Percentiles rank a stretch among this genome's conserved stretches.
These are phyloP conservation scores for Eupithecia inturbata DNA, from an alignment of 2,888 invertebrate species.

Conservation along the genomic window DNA sequence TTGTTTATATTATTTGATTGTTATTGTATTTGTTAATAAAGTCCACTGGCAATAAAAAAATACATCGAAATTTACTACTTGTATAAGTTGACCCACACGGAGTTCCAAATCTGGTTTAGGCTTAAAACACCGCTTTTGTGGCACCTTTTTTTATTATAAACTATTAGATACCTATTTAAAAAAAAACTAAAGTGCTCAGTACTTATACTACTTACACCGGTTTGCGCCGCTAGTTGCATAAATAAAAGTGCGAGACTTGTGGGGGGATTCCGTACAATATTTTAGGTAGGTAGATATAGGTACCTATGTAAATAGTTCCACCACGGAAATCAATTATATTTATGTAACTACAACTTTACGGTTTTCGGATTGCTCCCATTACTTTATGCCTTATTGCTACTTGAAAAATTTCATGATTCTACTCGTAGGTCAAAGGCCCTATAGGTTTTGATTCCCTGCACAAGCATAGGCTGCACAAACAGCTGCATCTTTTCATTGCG, in stretches of 20 bases:
- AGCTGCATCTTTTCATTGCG: neutral
- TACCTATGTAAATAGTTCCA: no score
- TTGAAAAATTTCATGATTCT: no score
- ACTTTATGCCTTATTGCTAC: neutral
- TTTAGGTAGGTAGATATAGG: no score
- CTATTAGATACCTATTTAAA: no score
- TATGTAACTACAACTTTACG: no score
- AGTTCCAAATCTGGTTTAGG: neutral
- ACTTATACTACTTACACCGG: no score
- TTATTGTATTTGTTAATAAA: no score
- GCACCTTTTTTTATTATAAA: neutral
- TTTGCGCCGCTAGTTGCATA: neutral
- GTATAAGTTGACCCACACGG: neutral
- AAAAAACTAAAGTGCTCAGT: neutral
- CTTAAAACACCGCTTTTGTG: neutral
- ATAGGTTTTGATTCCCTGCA: neutral
- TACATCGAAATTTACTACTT: neutral
- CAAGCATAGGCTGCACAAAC: neutral
- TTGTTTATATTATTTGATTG: no score
- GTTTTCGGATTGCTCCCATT: no score
- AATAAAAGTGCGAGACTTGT: neutral
- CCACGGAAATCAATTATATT: no score
- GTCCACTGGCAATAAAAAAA: no score
- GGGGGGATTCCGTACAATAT: neutral
- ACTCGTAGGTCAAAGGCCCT: no score